phyloP scores from a whole-genome alignment of 2,888 invertebrate genomes.

The Dendrolimus pini region DNA sequence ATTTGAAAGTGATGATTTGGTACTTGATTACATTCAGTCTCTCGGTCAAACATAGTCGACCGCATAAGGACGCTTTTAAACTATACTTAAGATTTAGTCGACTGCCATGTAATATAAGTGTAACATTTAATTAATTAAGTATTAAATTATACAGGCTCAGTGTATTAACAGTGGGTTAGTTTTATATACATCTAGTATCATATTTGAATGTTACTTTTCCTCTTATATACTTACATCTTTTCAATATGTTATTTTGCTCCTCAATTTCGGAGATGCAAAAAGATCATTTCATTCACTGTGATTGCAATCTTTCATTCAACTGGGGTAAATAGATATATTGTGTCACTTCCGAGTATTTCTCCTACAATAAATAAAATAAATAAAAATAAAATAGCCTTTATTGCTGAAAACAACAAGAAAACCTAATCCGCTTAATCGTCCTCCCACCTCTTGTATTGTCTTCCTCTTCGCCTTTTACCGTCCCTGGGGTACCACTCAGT shows the following conservation, averaged over 20 bases:
- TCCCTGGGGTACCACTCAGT: too few species aligned
- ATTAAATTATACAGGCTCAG: slow-evolving; percentile 4
- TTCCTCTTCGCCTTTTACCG: too few species aligned
- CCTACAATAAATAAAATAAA: too few species aligned
- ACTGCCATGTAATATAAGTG: slow-evolving; percentile 39
- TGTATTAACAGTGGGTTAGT: not conserved
- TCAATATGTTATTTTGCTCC: slow-evolving; percentile 4
- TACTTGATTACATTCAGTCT: not conserved
- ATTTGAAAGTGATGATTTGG: not conserved
- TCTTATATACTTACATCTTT: slow-evolving; percentile 7
- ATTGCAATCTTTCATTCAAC: not conserved
- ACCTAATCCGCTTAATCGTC: too few species aligned
- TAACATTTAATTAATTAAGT: slow-evolving; percentile 4
- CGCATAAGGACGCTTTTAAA: not conserved
- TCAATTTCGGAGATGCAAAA: not conserved
- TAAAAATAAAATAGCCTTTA: too few species aligned
- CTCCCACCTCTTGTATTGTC: too few species aligned
- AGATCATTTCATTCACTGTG: not conserved
- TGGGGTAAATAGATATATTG: too few species aligned
- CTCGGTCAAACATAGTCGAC: not conserved
- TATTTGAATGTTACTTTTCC: too few species aligned
- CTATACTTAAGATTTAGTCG: slow-evolving; percentile 23
- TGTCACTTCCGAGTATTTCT: too few species aligned
- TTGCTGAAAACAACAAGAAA: too few species aligned
- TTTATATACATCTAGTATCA: not conserved